phyloP scores from a whole-genome alignment of 2,113 vertebrate species.

The Callocephalon fimbriatum region DNA sequence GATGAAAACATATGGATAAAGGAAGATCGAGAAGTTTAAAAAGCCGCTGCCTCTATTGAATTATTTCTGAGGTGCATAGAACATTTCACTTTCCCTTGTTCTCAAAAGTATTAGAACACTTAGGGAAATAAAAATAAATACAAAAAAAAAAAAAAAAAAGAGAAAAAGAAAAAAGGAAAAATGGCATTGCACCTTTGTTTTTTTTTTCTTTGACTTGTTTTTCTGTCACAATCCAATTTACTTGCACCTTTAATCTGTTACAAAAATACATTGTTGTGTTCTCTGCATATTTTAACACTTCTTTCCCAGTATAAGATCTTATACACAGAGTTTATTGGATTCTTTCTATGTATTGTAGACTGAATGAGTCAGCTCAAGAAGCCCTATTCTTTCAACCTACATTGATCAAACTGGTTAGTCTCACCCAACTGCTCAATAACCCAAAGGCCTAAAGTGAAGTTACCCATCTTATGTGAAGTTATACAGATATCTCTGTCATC shows the following conservation, averaged over 20 bases:
- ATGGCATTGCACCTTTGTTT: neutral
- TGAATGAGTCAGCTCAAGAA: neutral
- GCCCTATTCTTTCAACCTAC: neutral
- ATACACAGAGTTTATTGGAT: neutral
- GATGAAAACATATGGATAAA: neutral
- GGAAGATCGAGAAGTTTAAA: neutral
- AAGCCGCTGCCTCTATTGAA: neutral
- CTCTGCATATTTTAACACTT: neutral
- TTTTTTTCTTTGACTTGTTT: neutral
- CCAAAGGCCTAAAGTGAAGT: neutral
- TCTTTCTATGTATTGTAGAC: neutral
- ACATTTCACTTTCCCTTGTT: neutral
- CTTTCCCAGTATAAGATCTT: neutral
- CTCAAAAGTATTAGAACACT: neutral
- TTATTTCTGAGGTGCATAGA: neutral
- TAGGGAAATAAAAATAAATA: neutral
- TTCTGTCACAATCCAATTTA: neutral
- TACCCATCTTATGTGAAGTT: neutral
- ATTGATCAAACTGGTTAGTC: neutral
- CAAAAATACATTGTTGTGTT: neutral
- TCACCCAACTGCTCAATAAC: neutral
- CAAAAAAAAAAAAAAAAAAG: neutral
- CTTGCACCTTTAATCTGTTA: neutral
- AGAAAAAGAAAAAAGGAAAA: neutral
- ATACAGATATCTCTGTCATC: neutral